phyloP scores from a whole-genome alignment of 2,888 invertebrate species.

The Melangyna quadrimaculata region DNA sequence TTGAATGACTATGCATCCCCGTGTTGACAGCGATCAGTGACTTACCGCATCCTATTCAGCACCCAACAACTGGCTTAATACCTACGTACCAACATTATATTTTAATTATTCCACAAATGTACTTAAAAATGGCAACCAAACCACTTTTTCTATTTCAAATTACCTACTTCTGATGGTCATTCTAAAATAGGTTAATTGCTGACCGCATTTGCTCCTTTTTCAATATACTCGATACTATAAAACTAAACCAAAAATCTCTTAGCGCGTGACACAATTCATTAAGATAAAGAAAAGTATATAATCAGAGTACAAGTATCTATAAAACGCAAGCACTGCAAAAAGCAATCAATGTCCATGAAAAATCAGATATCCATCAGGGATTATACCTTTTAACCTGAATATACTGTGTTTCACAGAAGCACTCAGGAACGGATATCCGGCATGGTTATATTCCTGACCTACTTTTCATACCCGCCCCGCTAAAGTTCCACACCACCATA shows the following conservation, averaged over 20 bases:
- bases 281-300: neutral
- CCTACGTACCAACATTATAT: no score
- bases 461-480: neutral
- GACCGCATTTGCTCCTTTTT: neutral
- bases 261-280: constrained; percentile 25
- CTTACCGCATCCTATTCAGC: no score
- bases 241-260: neutral
- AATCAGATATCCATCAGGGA: constrained; percentile 52
- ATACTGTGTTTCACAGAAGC: neutral
- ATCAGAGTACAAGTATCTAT: constrained; percentile 15
- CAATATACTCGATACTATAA: no score
- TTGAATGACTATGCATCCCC: no score
- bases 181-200: constrained; percentile 6
- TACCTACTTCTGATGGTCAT: no score
- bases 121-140: neutral
- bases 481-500: neutral
- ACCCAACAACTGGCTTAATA: no score
- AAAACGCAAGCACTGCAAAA: constrained; percentile 15
- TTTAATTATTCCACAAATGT: neutral
- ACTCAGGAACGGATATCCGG: constrained; percentile 37
- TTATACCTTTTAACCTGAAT: constrained; percentile 50
- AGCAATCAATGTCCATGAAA: constrained; percentile 23
- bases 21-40: no score
- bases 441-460: constrained; percentile 31
- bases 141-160: neutral